Percentiles rank a stretch among this genome's conserved stretches.
These are phyloP conservation scores for Nylanderia fulva DNA, from an alignment of 1,140 invertebrate species.

Conservation along the genomic window DNA sequence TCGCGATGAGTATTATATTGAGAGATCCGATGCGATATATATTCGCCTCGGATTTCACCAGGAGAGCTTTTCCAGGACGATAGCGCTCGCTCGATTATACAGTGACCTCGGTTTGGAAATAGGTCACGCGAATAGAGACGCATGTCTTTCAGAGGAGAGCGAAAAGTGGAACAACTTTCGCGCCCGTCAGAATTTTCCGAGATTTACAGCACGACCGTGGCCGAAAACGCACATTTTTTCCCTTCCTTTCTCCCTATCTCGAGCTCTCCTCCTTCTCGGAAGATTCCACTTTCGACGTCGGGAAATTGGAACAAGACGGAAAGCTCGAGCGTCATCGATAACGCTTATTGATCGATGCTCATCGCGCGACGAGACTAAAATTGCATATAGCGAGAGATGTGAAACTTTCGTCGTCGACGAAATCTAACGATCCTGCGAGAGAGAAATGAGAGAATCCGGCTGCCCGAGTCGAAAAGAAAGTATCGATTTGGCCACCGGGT, in stretches of 20 bases:
- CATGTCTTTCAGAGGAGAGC: constrained; percentile 37
- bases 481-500: neutral
- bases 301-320: neutral
- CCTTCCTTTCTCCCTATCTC: neutral
- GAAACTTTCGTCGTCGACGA: neutral
- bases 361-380: neutral
- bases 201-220: constrained; percentile 5
- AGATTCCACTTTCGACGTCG: neutral
- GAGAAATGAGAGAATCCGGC: neutral
- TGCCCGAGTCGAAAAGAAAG: neutral
- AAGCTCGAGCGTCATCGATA: constrained; percentile 6
- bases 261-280: neutral
- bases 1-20: neutral
- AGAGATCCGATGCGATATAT: neutral
- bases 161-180: constrained; percentile 38
- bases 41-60: constrained; percentile 8
- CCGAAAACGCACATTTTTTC: neutral
- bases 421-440: neutral
- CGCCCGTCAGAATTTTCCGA: constrained; percentile 25
- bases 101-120: constrained; percentile 28
- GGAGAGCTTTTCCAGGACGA: constrained; percentile 15
- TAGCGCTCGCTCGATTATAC: constrained; percentile 38
- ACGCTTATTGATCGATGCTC: neutral
- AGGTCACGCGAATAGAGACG: constrained; percentile 26
- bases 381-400: neutral